Evolutionary conservation across 2,113 vertebrate species (phyloP).

Genomic region (Centropus bengalensis): DNA sequence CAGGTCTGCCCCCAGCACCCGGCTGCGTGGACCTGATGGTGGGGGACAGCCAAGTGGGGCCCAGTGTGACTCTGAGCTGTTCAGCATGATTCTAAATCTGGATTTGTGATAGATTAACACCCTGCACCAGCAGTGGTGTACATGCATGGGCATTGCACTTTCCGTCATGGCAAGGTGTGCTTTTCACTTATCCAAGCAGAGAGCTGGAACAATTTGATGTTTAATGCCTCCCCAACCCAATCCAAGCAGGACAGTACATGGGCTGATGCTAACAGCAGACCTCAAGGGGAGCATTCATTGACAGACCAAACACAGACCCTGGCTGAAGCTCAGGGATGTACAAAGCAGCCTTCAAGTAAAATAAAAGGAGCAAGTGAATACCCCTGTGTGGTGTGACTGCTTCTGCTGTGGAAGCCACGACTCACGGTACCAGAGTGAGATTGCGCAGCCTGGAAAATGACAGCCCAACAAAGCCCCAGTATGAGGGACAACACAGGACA

Average conservation of each 20-base stretch:
- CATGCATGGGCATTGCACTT: neutral
- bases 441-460: rapidly evolving
- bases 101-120: neutral
- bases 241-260: neutral
- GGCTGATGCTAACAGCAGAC: neutral
- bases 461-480: neutral
- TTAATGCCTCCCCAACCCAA: neutral
- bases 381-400: neutral
- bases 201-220: neutral
- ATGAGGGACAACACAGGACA: neutral
- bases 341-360: neutral
- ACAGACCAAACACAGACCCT: neutral
- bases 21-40: neutral
- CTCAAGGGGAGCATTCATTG: rapidly evolving
- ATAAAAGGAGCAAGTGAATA: neutral
- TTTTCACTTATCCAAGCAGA: neutral
- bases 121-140: neutral
- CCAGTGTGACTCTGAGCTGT: neutral
- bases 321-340: neutral
- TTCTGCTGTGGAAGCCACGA: neutral
- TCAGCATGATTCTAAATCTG: neutral
- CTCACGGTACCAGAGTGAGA: rapidly evolving
- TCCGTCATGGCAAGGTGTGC: neutral
- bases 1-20: neutral
- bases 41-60: neutral